phyloP scores from a whole-genome alignment of 2,888 invertebrate genomes.

The Macaria liturata region DNA sequence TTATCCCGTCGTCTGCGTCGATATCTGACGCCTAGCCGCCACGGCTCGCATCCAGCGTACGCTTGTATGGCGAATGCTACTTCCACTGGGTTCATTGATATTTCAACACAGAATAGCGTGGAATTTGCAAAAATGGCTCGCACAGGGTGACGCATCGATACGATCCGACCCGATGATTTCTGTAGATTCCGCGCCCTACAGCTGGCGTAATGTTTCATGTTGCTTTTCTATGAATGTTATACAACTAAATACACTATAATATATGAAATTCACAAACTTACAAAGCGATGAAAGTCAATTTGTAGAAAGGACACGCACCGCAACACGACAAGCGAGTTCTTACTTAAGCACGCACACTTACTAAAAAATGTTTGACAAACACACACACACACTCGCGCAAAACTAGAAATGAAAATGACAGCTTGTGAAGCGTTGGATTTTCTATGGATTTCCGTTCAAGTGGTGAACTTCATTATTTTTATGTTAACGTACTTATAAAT shows the following conservation, averaged over 20 bases:
- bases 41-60: background rate
- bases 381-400: conserved; percentile 42
- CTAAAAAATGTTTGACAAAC: conserved; percentile 45
- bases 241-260: conserved; percentile 63
- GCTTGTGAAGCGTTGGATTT: too few species aligned
- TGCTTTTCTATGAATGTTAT: conserved; percentile 30
- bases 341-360: conserved; percentile 70
- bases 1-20: conserved; percentile 53
- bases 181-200: conserved; percentile 45
- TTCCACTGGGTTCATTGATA: background rate
- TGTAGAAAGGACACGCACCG: conserved; percentile 77
- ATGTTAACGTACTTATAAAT: too few species aligned
- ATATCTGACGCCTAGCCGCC: background rate
- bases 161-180: conserved; percentile 77
- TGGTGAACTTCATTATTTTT: too few species aligned
- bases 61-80: background rate
- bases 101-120: conserved; percentile 39
- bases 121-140: conserved; percentile 77
- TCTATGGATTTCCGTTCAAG: too few species aligned
- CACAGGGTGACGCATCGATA: conserved; percentile 83
- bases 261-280: conserved; percentile 76
- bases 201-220: conserved; percentile 37
- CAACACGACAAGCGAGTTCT: conserved; percentile 77
- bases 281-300: conserved; percentile 81
- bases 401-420: background rate